These are phyloP conservation scores for Lasioglossum malachurum DNA, from an alignment of 2,888 invertebrate genomes.

Conservation along the genomic window DNA sequence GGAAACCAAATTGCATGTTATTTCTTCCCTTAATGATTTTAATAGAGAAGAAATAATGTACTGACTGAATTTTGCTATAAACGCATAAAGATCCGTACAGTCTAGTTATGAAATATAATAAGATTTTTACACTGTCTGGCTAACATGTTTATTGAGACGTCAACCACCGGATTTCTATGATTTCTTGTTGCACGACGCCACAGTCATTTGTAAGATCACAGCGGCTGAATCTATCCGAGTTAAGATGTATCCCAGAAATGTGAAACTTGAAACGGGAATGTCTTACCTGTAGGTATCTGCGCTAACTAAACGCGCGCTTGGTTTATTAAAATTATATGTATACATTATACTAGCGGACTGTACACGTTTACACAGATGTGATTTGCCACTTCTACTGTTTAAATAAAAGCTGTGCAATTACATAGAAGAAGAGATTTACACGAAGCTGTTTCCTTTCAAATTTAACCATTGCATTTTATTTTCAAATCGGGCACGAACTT, in stretches of 20 bases:
- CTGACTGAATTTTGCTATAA: too few relatives aligned
- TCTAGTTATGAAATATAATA: background rate
- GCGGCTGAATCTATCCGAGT: conserved; percentile 27
- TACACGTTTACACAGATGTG: conserved; percentile 4
- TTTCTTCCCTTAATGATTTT: too few relatives aligned
- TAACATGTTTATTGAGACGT: conserved; percentile 33
- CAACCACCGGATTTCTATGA: conserved; percentile 31
- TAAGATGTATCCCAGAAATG: conserved; percentile 55
- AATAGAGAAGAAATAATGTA: too few relatives aligned
- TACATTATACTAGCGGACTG: too few relatives aligned
- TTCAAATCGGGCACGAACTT: too few relatives aligned
- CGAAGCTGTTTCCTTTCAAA: too few relatives aligned
- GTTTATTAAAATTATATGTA: conserved; percentile 33
- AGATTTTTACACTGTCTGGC: background rate
- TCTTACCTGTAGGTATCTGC: conserved; percentile 29
- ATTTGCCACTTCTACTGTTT: conserved; percentile 11
- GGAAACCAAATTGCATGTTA: too few relatives aligned
- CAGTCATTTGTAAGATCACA: conserved; percentile 25
- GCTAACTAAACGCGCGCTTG: conserved; percentile 41
- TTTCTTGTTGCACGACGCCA: conserved; percentile 27
- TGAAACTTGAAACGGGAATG: conserved; percentile 55
- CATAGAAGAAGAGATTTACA: too few relatives aligned
- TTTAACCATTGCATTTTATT: too few relatives aligned
- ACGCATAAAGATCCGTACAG: too few relatives aligned
- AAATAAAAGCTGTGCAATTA: background rate